Percentiles rank a stretch among this genome's conserved stretches.
phyloP scores from a whole-genome alignment of 2,113 vertebrate genomes.

The Thunnus thynnus region DNA sequence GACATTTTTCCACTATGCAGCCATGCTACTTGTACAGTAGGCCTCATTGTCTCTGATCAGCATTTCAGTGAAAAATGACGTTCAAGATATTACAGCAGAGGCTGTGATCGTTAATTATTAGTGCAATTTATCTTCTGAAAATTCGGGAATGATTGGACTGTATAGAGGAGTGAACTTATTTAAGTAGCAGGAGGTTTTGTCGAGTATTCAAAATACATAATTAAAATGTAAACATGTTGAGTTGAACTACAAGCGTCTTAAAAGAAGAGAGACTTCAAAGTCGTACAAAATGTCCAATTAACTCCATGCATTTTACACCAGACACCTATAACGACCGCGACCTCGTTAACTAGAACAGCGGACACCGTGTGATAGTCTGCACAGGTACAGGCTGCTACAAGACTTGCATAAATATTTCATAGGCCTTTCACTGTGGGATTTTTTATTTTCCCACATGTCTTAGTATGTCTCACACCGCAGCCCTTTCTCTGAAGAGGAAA shows the following conservation, averaged over 20 bases:
- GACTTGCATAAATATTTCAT: not conserved
- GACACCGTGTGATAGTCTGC: not conserved
- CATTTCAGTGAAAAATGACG: not conserved
- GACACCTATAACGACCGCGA: not conserved
- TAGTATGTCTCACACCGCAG: constrained; percentile 18
- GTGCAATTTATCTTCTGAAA: not conserved
- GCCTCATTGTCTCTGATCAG: constrained; percentile 3
- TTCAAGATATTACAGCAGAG: not conserved
- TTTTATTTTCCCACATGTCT: not conserved
- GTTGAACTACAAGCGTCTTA: not conserved
- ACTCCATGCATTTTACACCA: not conserved
- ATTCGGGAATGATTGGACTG: not conserved
- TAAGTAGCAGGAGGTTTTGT: not conserved
- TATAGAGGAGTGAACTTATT: not conserved
- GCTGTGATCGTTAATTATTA: not conserved
- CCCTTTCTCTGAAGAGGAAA: constrained; percentile 64
- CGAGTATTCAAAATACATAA: not conserved
- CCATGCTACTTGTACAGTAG: not conserved
- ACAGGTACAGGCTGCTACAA: not conserved
- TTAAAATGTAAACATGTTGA: constrained; percentile 10
- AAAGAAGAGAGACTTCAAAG: not conserved
- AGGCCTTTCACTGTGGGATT: constrained; percentile 8
- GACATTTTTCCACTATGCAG: not conserved
- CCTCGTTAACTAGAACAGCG: not conserved
- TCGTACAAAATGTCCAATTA: not conserved